phyloP scores from a whole-genome alignment of 2,113 vertebrate species.

The Eudyptes chrysolophus region DNA sequence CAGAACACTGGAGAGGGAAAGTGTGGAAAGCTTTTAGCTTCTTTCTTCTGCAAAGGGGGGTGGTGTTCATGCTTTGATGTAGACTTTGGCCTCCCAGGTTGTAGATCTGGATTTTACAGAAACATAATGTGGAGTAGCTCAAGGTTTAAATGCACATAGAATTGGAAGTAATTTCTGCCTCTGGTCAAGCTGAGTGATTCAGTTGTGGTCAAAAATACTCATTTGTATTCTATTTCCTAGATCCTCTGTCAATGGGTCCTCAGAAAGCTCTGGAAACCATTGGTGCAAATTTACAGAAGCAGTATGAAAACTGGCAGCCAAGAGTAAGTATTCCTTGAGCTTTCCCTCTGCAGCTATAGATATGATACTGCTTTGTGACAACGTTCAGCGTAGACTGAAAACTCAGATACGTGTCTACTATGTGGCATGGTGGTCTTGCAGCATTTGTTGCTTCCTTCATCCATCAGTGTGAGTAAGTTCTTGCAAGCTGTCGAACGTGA shows the following conservation, averaged over 20 bases:
- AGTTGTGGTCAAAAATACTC: background rate
- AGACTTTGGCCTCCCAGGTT: background rate
- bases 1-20: background rate
- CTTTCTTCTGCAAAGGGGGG: background rate
- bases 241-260: conserved; percentile 98
- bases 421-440: background rate
- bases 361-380: fast-evolving
- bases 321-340: conserved; percentile 79
- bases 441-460: background rate
- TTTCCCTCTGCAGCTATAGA: background rate
- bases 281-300: conserved; percentile 96
- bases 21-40: background rate
- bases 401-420: no score
- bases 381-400: background rate
- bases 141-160: background rate
- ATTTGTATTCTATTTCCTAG: conserved; percentile 66
- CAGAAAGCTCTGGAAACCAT: conserved; percentile 98
- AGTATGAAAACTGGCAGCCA: conserved; percentile 99
- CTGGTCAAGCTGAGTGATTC: background rate
- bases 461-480: background rate
- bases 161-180: background rate
- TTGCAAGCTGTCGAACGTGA: background rate
- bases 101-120: background rate
- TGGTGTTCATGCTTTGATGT: background rate
- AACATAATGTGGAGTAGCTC: background rate